Base-by-base conservation (phyloP, 2,113 vertebrate genomes). In the Silurus meridionalis region DNA sequence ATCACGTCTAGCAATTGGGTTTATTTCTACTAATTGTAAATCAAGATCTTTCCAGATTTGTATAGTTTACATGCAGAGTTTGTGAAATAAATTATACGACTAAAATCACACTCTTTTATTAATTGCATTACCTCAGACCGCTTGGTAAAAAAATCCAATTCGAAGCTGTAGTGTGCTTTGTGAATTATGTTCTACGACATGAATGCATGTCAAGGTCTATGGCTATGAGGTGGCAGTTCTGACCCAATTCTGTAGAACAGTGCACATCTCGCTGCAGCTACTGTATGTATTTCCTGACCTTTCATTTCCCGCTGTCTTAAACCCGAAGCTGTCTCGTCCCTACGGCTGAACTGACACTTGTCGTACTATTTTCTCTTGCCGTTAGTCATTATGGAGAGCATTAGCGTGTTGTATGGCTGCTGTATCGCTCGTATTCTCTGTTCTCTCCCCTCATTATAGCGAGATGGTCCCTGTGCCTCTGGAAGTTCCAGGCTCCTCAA, bases 361-460 rank as follows among this genome's bases (percentile, higher is more conserved):
- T 86, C 82, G 52, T 66, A 71, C 64, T 50, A 37, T 88, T 87
- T 77, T 87, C 84, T 87, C 72, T 60, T 82, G 66, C 58, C 77
- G 80, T 84, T 90, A 84, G 82, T 88, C 81, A 88, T 84, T 74
- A 82, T 66, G 75, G 13, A 64, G 74, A 66, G 71, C 61, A 64
- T 77, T 83, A 77, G 61, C 72, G 81, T 60, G 81, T 78, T 81
- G 69, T n/a, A 37, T 46, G 46, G 81, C 79, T 79, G 79, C 52
- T 67, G 78, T 63, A 88, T 80, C 23, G 72, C 80, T 69, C 84
- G 71, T 37, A 74, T 85, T 83, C 75, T 84, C 87, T 90, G 58
- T 25, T 80, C 67, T 83, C 78, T 88, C 46, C 71, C 66, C 89
- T 88, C 85, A 87, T 88, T 88, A 88, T 90, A 66, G 63, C 55